Evolutionary conservation across 1,140 invertebrate genomes (phyloP).

Genomic region (Pteromalus puparum): DNA sequence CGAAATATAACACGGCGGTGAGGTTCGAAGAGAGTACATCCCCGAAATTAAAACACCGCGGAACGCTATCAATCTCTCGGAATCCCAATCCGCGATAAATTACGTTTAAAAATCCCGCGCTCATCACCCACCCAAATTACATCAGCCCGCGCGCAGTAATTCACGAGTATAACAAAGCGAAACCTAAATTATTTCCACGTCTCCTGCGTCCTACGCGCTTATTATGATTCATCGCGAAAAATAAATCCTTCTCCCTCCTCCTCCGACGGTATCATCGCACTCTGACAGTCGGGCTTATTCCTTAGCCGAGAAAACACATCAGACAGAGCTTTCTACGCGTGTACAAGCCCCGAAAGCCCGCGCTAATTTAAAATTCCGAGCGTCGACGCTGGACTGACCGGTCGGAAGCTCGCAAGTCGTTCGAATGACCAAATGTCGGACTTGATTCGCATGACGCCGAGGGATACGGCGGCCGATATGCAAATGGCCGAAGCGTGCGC

Average conservation of each 20-base stretch:
- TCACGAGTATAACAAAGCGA: background rate
- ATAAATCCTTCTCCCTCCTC: background rate
- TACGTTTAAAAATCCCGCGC: no score
- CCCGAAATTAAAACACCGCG: no score
- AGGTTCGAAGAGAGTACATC: no score
- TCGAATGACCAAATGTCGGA: constrained; percentile 21
- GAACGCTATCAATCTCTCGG: no score
- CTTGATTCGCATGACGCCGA: background rate
- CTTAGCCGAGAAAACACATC: background rate
- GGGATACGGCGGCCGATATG: constrained; percentile 23
- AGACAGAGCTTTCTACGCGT: background rate
- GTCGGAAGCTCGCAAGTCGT: constrained; percentile 9
- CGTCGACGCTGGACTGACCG: background rate
- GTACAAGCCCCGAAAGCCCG: background rate
- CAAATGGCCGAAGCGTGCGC: constrained; percentile 16
- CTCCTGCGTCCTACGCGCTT: background rate
- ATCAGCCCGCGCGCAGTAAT: background rate
- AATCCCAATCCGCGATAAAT: no score
- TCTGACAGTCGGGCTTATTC: background rate
- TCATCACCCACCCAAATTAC: background rate
- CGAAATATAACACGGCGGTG: no score
- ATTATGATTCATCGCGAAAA: constrained; percentile 27
- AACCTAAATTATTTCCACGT: background rate
- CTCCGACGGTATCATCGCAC: background rate
- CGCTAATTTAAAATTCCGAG: constrained; percentile 39